Evolutionary conservation across 2,797 vertebrate species (phyloP).

Genomic region (Hephaestus fuliginosus): DNA sequence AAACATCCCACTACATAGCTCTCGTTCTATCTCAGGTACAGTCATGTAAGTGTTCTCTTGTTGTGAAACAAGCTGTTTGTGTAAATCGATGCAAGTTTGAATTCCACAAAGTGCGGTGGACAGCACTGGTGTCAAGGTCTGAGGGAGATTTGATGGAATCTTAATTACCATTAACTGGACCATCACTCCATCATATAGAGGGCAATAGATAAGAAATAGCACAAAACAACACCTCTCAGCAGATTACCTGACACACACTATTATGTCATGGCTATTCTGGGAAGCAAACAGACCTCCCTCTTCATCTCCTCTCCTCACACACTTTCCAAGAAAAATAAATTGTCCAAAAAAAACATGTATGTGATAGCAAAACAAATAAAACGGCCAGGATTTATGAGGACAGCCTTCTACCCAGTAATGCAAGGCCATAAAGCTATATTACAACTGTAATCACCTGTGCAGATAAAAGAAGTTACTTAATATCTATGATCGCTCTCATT

Average conservation of each 20-base stretch:
- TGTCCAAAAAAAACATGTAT: not conserved
- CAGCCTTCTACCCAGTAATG: not conserved
- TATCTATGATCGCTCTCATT: not conserved
- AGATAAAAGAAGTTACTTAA: not conserved
- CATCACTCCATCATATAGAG: not conserved
- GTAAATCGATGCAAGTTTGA: not conserved
- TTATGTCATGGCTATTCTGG: not conserved
- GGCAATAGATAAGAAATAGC: not conserved
- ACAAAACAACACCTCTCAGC: not conserved
- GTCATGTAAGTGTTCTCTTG: not conserved
- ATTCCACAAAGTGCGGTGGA: not conserved
- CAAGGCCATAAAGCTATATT: conserved; percentile 26
- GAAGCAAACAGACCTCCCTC: not conserved
- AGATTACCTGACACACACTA: not conserved
- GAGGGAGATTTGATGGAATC: not conserved
- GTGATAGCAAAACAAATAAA: not conserved
- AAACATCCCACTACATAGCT: not conserved
- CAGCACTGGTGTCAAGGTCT: not conserved
- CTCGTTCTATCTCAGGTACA: not conserved
- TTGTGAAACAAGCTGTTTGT: not conserved
- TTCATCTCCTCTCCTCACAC: too few species aligned
- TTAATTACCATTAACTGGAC: too few species aligned
- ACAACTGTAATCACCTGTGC: not conserved
- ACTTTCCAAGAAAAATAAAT: not conserved
- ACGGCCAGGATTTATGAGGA: too few species aligned